These are phyloP conservation scores for Gryllus longicercus DNA, from an alignment of 2,888 invertebrate species.

Conservation along the genomic window DNA sequence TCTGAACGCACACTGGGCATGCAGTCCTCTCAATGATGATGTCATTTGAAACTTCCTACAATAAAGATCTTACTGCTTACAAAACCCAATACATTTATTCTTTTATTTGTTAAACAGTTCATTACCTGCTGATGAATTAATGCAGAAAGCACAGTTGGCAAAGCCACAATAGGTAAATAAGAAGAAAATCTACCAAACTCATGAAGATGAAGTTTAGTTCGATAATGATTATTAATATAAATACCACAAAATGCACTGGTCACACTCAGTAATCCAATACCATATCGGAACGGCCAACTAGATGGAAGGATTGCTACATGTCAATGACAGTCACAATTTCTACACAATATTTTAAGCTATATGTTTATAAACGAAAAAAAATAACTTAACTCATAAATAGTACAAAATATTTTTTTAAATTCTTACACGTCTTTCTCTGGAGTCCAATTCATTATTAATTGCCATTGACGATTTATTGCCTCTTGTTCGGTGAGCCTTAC, in stretches of 20 bases:
- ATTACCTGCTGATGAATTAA: conserved; percentile 59
- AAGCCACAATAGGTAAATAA: conserved; percentile 57
- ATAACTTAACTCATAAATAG: too few species aligned
- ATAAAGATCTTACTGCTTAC: conserved; percentile 34
- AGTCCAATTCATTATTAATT: conserved; percentile 59
- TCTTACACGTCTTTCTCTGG: conserved; percentile 59
- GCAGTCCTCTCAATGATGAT: conserved; percentile 55
- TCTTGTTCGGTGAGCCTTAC: conserved; percentile 55
- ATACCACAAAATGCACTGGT: conserved; percentile 55
- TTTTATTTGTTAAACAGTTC: background rate
- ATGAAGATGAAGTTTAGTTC: conserved; percentile 59
- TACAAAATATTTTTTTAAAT: background rate
- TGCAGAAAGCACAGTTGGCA: conserved; percentile 57
- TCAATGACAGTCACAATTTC: background rate
- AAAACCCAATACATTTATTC: background rate
- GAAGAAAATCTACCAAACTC: conserved; percentile 58
- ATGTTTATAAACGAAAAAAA: too few species aligned
- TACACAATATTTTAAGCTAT: too few species aligned
- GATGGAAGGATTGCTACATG: conserved; percentile 33
- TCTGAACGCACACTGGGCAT: conserved; percentile 65
- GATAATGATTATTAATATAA: conserved; percentile 61
- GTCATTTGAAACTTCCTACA: conserved; percentile 55
- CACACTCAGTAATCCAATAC: conserved; percentile 52
- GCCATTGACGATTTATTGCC: conserved; percentile 59
- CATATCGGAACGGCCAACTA: conserved; percentile 56